Percentiles rank a stretch among this genome's conserved stretches.
These are phyloP conservation scores for Danio rerio DNA, from an alignment of 2,113 vertebrate genomes.

Conservation along the genomic window GRCz12tu NC_133183.1:11995501-11996000, in stretches of 20 bases:
- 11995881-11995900: not conserved
- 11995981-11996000: no score
- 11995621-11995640: conserved; percentile 38
- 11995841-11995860: not conserved
- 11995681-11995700: conserved; percentile 8
- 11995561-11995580: conserved; percentile 46
- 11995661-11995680: conserved; percentile 35
- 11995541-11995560: not conserved
- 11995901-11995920: not conserved
- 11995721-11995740: conserved; percentile 9
- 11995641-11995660: conserved; percentile 35
- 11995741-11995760: conserved; percentile 28
- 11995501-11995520: not conserved
- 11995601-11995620: conserved; percentile 17
- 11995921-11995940: not conserved
- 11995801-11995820: not conserved
- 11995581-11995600: conserved; percentile 46
- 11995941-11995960: no score
- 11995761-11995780: conserved; percentile 30
- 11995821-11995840: not conserved
- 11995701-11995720: conserved; percentile 13
- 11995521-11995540: conserved; percentile 20
- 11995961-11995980: no score
- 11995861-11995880: not conserved
- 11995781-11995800: conserved; percentile 23